Evolutionary conservation across 2,113 vertebrate species (phyloP).

Genomic region (Picathartes gymnocephalus): DNA sequence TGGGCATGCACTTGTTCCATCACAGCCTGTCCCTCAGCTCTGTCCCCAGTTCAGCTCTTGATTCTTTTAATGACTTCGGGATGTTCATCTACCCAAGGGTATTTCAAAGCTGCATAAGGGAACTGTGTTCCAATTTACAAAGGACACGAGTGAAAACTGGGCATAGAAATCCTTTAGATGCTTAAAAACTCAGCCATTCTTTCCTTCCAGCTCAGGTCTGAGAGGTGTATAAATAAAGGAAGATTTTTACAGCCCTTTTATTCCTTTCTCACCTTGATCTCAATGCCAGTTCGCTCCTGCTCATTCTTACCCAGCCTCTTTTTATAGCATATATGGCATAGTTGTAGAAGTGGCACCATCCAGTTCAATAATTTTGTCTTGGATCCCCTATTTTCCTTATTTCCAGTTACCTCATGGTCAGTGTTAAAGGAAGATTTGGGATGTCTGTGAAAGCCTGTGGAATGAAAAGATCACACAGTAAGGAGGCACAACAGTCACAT

Average conservation of each 20-base stretch:
- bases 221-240: not conserved
- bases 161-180: not conserved
- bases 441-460: not conserved
- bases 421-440: not conserved
- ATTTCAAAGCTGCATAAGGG: not conserved
- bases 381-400: not conserved
- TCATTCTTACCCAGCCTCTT: not conserved
- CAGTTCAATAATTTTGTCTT: not conserved
- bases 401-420: not conserved
- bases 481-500: not conserved
- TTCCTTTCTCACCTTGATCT: not conserved
- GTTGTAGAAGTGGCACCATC: not conserved
- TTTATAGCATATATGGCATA: not conserved
- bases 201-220: not conserved
- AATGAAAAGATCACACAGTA: not conserved
- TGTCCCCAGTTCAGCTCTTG: not conserved
- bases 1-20: not conserved
- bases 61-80: not conserved
- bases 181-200: not conserved
- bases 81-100: not conserved
- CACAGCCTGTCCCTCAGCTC: not conserved
- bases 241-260: not conserved
- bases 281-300: not conserved
- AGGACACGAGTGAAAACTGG: not conserved
- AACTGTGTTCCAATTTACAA: not conserved